Evolutionary conservation across 2,888 invertebrate species (phyloP).

Genomic region (Helleia helle): DNA sequence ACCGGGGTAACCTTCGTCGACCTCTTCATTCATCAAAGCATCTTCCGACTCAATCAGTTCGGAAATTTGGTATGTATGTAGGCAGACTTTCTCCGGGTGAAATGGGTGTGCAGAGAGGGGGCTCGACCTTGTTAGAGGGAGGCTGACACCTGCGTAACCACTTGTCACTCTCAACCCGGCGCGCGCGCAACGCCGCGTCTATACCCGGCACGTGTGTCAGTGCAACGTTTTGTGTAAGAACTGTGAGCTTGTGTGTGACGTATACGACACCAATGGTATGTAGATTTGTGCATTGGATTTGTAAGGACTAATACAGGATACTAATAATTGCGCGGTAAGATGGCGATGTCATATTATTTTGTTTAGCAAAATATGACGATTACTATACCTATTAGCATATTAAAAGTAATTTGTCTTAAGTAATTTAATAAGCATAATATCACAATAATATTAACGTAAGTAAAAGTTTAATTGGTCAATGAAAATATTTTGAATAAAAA

Average conservation of each 20-base stretch:
- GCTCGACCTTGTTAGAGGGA: conserved; percentile 71
- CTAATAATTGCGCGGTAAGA: background rate
- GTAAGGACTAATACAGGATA: background rate
- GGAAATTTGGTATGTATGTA: conserved; percentile 73
- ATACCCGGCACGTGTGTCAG: conserved; percentile 15
- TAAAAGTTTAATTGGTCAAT: no score
- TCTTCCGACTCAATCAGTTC: conserved; percentile 58
- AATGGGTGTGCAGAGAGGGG: conserved; percentile 50
- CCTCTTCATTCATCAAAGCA: conserved; percentile 32
- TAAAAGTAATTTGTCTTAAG: no score
- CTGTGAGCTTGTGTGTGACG: conserved; percentile 47
- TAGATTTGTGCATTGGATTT: conserved; percentile 12
- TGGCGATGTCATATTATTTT: background rate
- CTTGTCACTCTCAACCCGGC: conserved; percentile 58
- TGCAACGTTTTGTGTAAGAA: conserved; percentile 42
- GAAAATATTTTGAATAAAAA: no score
- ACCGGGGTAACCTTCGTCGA: conserved; percentile 28
- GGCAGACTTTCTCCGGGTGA: conserved; percentile 71
- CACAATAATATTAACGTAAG: no score
- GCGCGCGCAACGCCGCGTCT: conserved; percentile 60
- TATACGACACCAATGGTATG: conserved; percentile 40
- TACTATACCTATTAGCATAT: background rate
- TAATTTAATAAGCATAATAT: no score
- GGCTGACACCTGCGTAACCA: conserved; percentile 66
- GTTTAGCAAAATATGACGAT: background rate